A percentile compares a stretch with the other conserved stretches of the same genome.
Conservation (phyloP, 2,113 vertebrate genomes). For the Melanostigma gelatinosum region DNA sequence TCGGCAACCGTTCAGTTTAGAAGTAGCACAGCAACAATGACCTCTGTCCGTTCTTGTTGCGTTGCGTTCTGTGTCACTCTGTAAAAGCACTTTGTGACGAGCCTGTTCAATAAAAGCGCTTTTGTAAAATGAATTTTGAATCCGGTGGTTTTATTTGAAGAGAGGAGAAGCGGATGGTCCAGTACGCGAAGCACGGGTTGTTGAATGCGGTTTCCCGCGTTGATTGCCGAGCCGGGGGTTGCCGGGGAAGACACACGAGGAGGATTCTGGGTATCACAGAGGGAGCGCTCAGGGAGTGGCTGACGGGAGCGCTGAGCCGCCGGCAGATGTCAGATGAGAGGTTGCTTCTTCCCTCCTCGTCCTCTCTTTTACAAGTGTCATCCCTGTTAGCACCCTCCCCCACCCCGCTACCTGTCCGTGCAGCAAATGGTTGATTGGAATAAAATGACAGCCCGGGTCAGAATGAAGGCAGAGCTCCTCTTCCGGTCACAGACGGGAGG, state of each 20-base stretch:
- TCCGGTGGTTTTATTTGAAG: constrained; percentile 30
- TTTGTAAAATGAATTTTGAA: constrained; percentile 37
- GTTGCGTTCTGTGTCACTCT: constrained; percentile 42
- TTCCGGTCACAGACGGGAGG: constrained; percentile 58
- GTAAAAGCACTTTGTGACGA: constrained; percentile 78
- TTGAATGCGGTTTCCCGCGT: constrained; percentile 32
- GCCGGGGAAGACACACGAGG: constrained; percentile 73
- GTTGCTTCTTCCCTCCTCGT: constrained; percentile 8
- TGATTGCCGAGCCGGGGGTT: constrained; percentile 58
- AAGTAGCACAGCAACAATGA: constrained; percentile 6
- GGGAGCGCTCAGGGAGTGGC: constrained; percentile 58
- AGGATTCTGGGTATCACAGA: constrained; percentile 47
- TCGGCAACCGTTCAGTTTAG: background rate
- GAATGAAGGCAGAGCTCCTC: constrained; percentile 63
- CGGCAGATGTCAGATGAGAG: constrained; percentile 39
- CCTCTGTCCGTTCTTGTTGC: constrained; percentile 2
- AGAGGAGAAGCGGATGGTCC: constrained; percentile 32
- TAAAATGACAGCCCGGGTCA: constrained; percentile 53
- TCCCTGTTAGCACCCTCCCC: background rate
- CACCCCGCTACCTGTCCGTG: constrained; percentile 29
- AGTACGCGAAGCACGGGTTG: constrained; percentile 16
- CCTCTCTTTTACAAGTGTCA: background rate
- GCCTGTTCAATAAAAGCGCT: constrained; percentile 63
- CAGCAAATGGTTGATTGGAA: constrained; percentile 59
- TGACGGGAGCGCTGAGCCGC: constrained; percentile 26